phyloP scores from a whole-genome alignment of 2,113 vertebrate species.

The Onychorhynchus coronatus region DNA sequence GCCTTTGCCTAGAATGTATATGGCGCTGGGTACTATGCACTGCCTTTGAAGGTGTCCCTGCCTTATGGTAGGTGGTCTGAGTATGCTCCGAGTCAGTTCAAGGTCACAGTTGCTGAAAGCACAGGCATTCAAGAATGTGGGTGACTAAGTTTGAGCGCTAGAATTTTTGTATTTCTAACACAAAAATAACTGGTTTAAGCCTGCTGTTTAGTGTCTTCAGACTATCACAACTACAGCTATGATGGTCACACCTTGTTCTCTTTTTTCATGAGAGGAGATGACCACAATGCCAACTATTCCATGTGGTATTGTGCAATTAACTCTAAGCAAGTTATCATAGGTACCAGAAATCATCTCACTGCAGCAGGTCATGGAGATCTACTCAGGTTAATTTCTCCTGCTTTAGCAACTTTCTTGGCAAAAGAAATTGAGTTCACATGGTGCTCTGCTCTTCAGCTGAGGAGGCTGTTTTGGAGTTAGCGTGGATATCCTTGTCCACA shows the following conservation, averaged over 20 bases:
- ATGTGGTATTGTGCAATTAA: neutral
- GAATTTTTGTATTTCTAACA: neutral
- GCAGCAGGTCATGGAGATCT: neutral
- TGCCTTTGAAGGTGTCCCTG: neutral
- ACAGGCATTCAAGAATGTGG: neutral
- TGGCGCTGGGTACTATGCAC: neutral
- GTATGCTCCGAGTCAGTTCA: neutral
- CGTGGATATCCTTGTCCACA: neutral
- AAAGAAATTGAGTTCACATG: rapidly evolving
- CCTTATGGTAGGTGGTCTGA: neutral
- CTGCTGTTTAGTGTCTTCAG: neutral
- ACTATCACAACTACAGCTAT: neutral
- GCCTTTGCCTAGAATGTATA: neutral
- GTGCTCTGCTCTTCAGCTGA: neutral
- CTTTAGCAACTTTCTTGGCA: neutral
- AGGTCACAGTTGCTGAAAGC: neutral
- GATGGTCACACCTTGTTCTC: neutral
- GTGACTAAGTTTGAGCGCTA: neutral
- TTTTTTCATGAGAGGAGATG: neutral
- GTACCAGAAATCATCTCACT: neutral
- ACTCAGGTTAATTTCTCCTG: neutral
- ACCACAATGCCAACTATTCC: neutral
- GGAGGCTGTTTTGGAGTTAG: neutral
- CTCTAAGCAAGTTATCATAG: neutral
- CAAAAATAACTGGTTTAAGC: neutral